A percentile compares a stretch with the other conserved stretches of the same genome.
These are phyloP conservation scores for Nomada flava DNA, from an alignment of 2,888 invertebrate genomes.

Conservation along the genomic window DNA sequence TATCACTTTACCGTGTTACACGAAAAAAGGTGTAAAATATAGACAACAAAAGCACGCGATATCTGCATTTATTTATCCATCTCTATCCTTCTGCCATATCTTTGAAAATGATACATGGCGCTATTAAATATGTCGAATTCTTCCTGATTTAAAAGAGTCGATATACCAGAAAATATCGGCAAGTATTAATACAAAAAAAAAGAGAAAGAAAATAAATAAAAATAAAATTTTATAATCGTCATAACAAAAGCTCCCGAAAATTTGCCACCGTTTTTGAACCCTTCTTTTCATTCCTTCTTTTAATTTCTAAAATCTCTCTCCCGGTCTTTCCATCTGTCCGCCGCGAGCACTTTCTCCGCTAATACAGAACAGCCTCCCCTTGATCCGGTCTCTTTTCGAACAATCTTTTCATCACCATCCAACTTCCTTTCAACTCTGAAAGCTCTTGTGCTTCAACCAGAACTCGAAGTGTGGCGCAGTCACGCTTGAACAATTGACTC, in stretches of 20 bases:
- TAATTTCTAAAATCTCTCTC: neutral
- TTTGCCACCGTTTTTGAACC: constrained; percentile 21
- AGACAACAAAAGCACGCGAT: constrained; percentile 52
- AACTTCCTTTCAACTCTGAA: constrained; percentile 11
- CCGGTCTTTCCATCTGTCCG: neutral
- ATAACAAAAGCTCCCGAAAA: constrained; percentile 17
- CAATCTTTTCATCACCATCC: neutral
- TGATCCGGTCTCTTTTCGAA: neutral
- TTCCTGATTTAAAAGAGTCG: neutral
- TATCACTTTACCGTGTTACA: constrained; percentile 65
- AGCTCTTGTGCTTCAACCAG: constrained; percentile 11
- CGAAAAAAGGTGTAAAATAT: constrained; percentile 66
- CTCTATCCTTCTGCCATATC: neutral
- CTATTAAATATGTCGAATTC: neutral
- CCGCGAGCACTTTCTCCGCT: neutral
- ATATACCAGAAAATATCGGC: constrained; percentile 2
- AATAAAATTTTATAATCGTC: neutral
- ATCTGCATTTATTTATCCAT: constrained; percentile 60
- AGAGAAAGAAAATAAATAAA: constrained; percentile 28
- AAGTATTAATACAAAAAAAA: constrained; percentile 16
- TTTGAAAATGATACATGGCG: neutral
- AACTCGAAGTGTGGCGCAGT: neutral
- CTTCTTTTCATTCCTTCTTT: neutral
- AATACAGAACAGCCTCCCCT: neutral
- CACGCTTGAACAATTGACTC: constrained; percentile 9